Percentiles rank a stretch among this genome's conserved stretches.
These are phyloP conservation scores for Catamblyrhynchus diadema DNA, from an alignment of 2,797 vertebrate species.

Conservation along the genomic window DNA sequence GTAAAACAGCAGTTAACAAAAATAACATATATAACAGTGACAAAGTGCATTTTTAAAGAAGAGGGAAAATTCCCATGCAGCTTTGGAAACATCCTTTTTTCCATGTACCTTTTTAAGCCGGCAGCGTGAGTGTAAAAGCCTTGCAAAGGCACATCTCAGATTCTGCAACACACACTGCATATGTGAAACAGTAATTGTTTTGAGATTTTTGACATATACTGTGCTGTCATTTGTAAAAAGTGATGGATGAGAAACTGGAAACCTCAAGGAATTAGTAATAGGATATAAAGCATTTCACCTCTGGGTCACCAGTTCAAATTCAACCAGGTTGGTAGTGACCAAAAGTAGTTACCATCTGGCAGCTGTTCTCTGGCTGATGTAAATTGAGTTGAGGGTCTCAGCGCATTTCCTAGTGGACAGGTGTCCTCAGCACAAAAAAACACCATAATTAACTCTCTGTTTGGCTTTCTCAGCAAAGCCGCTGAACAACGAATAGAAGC, in stretches of 20 bases:
- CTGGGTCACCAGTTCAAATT: constrained; percentile 69
- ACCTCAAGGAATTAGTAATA: constrained; percentile 69
- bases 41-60: background rate
- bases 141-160: background rate
- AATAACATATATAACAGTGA: background rate
- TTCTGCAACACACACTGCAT: background rate
- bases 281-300: constrained; percentile 72
- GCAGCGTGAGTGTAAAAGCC: background rate
- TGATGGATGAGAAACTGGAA: constrained; percentile 71
- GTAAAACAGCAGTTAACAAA: background rate
- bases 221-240: constrained; percentile 64
- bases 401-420: constrained; percentile 65
- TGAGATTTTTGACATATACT: constrained; percentile 49
- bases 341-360: constrained; percentile 67
- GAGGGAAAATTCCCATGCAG: background rate
- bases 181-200: constrained; percentile 55
- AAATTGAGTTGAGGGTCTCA: constrained; percentile 69
- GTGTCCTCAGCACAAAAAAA: constrained; percentile 60
- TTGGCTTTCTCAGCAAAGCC: constrained; percentile 47
- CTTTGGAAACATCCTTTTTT: background rate
- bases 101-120: background rate
- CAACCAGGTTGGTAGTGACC: constrained; percentile 65
- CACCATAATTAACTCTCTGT: constrained; percentile 64
- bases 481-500: background rate
- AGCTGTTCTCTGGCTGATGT: constrained; percentile 67